These are phyloP conservation scores for Blastobasis adustella DNA, from an alignment of 2,888 invertebrate genomes.

Conservation along the genomic window DNA sequence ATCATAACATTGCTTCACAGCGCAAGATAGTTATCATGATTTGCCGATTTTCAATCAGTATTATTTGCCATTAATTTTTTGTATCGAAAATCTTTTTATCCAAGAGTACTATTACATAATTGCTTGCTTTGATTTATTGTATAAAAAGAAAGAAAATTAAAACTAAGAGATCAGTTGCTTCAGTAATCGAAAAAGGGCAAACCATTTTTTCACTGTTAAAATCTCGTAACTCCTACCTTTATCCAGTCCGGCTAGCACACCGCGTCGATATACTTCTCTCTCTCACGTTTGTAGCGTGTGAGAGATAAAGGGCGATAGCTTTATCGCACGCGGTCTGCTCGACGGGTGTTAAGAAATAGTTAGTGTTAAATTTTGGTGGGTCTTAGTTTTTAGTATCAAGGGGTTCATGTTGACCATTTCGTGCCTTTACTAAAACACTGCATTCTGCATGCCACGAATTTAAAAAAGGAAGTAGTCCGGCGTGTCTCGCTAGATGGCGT, in stretches of 20 bases:
- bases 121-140: neutral
- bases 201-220: slow-evolving; percentile 21
- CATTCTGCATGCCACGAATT: no score
- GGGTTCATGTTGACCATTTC: neutral
- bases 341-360: slow-evolving; percentile 1
- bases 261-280: no score
- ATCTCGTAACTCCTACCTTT: no score
- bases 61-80: neutral
- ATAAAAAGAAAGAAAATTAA: slow-evolving; percentile 10
- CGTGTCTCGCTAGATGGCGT: no score
- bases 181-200: slow-evolving; percentile 41
- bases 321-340: neutral
- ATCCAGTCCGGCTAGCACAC: no score
- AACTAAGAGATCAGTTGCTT: slow-evolving; percentile 36
- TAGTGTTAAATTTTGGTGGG: slow-evolving; percentile 28
- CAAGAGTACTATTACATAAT: neutral
- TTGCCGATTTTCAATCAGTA: slow-evolving; percentile 41
- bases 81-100: neutral
- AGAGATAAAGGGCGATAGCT: no score
- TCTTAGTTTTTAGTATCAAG: slow-evolving; percentile 16
- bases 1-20: slow-evolving; percentile 24
- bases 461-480: no score
- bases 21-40: slow-evolving; percentile 28
- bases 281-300: no score
- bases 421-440: no score